Evolutionary conservation across 2,113 vertebrate genomes (phyloP).

Genomic region (Nesoenas mayeri): DNA sequence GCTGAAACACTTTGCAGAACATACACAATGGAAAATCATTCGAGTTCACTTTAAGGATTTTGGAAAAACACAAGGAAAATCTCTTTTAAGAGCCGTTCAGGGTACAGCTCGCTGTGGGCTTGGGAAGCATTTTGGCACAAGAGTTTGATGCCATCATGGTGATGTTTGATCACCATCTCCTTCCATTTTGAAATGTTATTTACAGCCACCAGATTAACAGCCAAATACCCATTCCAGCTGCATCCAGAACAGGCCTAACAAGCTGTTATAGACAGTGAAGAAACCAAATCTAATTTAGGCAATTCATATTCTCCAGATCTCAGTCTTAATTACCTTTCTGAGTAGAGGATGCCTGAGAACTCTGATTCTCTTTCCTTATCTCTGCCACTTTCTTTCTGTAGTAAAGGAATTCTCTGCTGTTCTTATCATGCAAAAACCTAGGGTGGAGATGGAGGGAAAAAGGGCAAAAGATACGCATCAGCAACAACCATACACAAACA

Average conservation of each 20-base stretch:
- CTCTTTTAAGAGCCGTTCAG: background rate
- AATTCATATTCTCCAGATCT: background rate
- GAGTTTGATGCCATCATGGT: background rate
- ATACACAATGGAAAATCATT: background rate
- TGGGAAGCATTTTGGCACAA: background rate
- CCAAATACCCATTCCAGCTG: background rate
- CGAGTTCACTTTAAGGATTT: background rate
- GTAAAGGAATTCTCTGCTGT: constrained; percentile 93
- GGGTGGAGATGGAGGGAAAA: background rate
- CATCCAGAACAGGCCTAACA: background rate
- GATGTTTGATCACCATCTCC: background rate
- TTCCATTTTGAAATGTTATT: background rate
- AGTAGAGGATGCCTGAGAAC: constrained; percentile 53
- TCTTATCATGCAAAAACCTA: constrained; percentile 94
- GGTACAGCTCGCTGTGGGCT: accelerated
- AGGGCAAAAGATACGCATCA: background rate
- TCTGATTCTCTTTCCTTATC: constrained; percentile 78
- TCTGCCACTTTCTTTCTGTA: constrained; percentile 93
- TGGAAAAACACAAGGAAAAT: background rate
- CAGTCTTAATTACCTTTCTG: constrained; percentile 81
- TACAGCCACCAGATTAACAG: background rate
- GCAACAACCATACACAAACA: background rate
- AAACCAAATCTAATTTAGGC: background rate
- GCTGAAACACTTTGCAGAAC: background rate
- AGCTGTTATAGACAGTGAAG: background rate